These are phyloP conservation scores for Caenorhabditis sp. DNA, from an alignment of 2,888 invertebrate species.

Conservation along the genomic window DNA sequence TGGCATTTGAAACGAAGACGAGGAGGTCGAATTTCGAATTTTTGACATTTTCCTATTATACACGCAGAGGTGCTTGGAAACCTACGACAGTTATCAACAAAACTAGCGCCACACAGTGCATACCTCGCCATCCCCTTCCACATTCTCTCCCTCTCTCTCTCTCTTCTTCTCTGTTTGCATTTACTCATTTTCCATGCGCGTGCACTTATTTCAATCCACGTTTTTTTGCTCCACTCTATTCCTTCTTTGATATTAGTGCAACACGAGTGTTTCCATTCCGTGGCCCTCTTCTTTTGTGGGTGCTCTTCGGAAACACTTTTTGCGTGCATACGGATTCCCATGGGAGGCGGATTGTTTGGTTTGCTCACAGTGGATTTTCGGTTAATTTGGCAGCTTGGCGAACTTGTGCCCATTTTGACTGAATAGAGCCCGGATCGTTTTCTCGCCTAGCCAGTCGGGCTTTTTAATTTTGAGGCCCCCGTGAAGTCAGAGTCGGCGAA, in stretches of 20 bases:
- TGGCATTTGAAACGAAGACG: slow-evolving; percentile 6
- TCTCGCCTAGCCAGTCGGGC: slow-evolving; percentile 9
- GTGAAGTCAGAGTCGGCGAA: slow-evolving; percentile 36
- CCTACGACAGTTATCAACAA: slow-evolving; percentile 11
- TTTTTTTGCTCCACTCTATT: slow-evolving; percentile 20
- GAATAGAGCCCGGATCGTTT: too few species aligned
- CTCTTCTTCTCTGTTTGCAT: slow-evolving; percentile 36
- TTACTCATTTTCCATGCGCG: slow-evolving; percentile 48
- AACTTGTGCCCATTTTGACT: too few species aligned
- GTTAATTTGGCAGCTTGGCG: not conserved
- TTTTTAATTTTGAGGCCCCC: not conserved
- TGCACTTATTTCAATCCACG: slow-evolving; percentile 45
- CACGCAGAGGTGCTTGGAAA: too few species aligned
- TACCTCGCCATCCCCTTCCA: slow-evolving; percentile 6
- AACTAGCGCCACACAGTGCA: slow-evolving; percentile 16
- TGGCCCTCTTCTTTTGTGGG: slow-evolving; percentile 21
- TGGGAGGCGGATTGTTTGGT: slow-evolving; percentile 34
- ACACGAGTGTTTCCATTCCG: not conserved
- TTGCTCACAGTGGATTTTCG: not conserved
- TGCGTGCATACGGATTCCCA: slow-evolving; percentile 36
- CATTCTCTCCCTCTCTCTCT: not conserved
- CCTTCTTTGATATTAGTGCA: slow-evolving; percentile 42
- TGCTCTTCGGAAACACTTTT: slow-evolving; percentile 53
- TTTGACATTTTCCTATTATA: too few species aligned
- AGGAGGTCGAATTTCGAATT: slow-evolving; percentile 3